Evolutionary conservation across 2,797 vertebrate species (phyloP), one percentile per base, ranked within the genome.

Genomic region (Poeciliopsis turneri): DNA sequence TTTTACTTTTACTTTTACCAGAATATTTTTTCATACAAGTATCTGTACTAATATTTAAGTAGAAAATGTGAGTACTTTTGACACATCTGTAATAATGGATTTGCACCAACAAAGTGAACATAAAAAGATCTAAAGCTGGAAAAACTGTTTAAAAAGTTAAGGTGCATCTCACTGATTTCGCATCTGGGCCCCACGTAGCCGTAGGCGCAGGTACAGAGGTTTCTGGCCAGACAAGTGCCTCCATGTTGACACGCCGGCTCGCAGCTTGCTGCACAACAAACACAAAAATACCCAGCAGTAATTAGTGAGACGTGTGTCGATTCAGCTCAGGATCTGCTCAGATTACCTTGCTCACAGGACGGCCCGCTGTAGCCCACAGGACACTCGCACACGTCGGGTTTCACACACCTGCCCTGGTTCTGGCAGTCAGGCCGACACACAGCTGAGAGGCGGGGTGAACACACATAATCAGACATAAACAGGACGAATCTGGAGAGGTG

Each of bases 121-220:
- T 3, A 53, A 53, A 55, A 0, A 12, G 46, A 23, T 8, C 20
- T 51, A 72, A 30, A 30, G 1, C 7, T 72, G n/a, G 28, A 51
- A 23, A 49, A 12, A 53, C 23, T 3, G 12, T 4, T 73, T 53
- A 16, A 75, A 73, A 20, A 39, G 3, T 39, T 10, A 30, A 75
- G 43, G 47, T 15, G 36, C 15, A 36, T 66, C 97, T 97, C 94
- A 98, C 97, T 96, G 92, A 96, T 98, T 92, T 97, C 96, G 95
- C 97, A 99, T 86, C 95, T 94, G 55, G 97, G 96, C 84, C 98
- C 97, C 83, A 99, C 94, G 86, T 97, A 98, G 78, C 98, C 97
- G 3, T 98, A 99, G 0, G 95, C 92, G 75, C 97, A 99, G 85
- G 96, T 97, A 71, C 97, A 98, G 90, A 96, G 95, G 88, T 98